phyloP scores from a whole-genome alignment of 2,888 invertebrate species.

The Noctua fimbriata region DNA sequence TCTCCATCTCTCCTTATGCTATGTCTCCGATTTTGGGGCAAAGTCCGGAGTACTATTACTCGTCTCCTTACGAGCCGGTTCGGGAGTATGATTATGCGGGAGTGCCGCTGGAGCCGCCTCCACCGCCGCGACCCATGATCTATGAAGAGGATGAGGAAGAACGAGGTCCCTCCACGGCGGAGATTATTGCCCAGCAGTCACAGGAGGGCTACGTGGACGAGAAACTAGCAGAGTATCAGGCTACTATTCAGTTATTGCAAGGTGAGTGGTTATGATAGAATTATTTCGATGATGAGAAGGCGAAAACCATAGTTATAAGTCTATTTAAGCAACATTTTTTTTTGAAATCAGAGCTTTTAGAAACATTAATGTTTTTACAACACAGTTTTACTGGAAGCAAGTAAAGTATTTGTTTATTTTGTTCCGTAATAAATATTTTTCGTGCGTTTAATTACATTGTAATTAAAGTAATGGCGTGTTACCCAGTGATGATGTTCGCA shows the following conservation, averaged over 20 bases:
- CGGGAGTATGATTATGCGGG: constrained; percentile 93
- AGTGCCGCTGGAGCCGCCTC: constrained; percentile 94
- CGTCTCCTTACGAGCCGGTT: constrained; percentile 89
- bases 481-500: constrained; percentile 1
- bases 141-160: constrained; percentile 92
- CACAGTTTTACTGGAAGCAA: neutral
- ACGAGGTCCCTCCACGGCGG: constrained; percentile 96
- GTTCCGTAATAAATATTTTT: neutral
- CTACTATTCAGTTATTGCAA: constrained; percentile 97
- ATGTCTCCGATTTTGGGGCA: constrained; percentile 91
- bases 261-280: constrained; percentile 89
- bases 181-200: constrained; percentile 97
- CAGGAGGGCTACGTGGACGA: constrained; percentile 99
- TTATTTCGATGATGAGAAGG: neutral
- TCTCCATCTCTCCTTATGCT: constrained; percentile 88
- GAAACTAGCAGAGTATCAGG: constrained; percentile 97
- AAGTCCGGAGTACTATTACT: constrained; percentile 91
- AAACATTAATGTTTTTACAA: neutral
- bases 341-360: neutral
- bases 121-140: constrained; percentile 92
- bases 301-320: neutral
- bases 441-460: neutral
- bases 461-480: neutral
- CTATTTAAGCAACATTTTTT: neutral
- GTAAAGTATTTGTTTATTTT: neutral